Evolutionary conservation across 2,797 vertebrate species (phyloP).

Genomic region (Mus caroli): DNA sequence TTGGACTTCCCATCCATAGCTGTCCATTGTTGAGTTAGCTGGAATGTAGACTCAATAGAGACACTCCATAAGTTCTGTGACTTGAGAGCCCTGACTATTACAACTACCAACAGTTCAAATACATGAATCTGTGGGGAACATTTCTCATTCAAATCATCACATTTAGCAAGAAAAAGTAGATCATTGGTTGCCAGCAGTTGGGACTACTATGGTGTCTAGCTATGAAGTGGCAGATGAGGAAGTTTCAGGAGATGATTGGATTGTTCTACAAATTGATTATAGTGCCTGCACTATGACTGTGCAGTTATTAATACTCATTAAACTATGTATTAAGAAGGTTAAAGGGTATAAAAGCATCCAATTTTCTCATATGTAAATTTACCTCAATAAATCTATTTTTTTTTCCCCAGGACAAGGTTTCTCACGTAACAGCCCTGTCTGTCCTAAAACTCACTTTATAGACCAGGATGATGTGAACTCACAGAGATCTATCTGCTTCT

Average conservation of each 20-base stretch:
- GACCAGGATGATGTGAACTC: not conserved
- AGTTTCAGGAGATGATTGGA: not conserved
- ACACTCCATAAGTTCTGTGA: not conserved
- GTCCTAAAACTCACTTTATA: not conserved
- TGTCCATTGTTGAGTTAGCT: not conserved
- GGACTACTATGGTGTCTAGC: not conserved
- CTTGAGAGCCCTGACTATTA: not conserved
- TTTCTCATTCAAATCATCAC: not conserved
- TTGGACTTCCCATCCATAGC: not conserved
- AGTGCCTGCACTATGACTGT: not conserved
- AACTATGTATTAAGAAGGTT: not conserved
- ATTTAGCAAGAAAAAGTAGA: not conserved
- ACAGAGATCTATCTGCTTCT: not conserved
- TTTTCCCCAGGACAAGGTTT: not conserved
- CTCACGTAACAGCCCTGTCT: not conserved
- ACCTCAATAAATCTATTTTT: not conserved
- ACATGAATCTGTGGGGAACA: not conserved
- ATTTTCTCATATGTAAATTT: not conserved
- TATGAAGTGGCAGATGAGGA: not conserved
- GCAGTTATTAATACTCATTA: not conserved
- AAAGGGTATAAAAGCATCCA: not conserved
- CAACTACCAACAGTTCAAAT: not conserved
- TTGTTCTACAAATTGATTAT: not conserved
- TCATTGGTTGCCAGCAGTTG: not conserved
- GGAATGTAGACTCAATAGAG: not conserved